Evolutionary conservation across 2,797 vertebrate species (phyloP).

Genomic region (Pterois miles): DNA sequence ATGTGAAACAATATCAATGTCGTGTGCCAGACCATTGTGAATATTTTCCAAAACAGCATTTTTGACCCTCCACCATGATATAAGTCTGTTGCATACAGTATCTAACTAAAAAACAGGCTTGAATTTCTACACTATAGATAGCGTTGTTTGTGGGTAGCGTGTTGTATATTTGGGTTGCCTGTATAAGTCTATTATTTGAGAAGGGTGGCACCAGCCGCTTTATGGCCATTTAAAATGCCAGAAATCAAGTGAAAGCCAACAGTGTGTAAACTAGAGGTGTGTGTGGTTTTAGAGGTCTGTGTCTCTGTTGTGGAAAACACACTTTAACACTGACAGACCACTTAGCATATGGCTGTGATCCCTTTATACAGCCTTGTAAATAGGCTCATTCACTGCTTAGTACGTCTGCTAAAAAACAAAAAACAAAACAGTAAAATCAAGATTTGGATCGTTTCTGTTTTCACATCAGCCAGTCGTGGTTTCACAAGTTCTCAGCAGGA

Average conservation of each 20-base stretch:
- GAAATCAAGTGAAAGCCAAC: constrained; percentile 45
- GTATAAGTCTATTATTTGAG: constrained; percentile 19
- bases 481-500: too few species aligned
- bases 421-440: not conserved
- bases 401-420: not conserved
- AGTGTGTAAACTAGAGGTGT: constrained; percentile 43
- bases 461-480: too few species aligned
- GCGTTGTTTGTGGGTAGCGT: not conserved
- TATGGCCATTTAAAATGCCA: constrained; percentile 44
- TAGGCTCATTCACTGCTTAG: constrained; percentile 23
- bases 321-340: constrained; percentile 30
- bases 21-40: not conserved
- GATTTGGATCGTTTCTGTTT: too few species aligned
- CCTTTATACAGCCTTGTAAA: constrained; percentile 40
- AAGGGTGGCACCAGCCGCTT: constrained; percentile 8
- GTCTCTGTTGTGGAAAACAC: constrained; percentile 32
- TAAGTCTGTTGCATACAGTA: not conserved
- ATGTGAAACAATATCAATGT: not conserved
- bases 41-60: not conserved
- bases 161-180: constrained; percentile 14
- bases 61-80: not conserved
- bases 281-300: constrained; percentile 14
- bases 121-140: not conserved
- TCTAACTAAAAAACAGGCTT: not conserved
- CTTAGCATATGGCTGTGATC: constrained; percentile 39